phyloP scores from a whole-genome alignment of 2,797 vertebrate genomes.

The Tolypeutes matacus region DNA sequence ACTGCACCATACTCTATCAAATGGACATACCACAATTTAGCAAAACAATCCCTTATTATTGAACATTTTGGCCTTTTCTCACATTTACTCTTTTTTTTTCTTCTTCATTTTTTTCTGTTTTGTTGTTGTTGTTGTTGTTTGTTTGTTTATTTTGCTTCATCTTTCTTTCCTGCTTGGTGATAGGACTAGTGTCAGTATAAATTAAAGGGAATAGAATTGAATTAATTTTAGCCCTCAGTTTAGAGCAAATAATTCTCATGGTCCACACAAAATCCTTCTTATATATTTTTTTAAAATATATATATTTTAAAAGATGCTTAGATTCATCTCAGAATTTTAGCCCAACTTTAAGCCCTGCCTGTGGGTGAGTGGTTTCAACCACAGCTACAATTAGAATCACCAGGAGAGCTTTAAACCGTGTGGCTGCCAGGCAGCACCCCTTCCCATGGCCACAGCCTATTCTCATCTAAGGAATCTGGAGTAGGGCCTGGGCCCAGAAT shows the following conservation, averaged over 20 bases:
- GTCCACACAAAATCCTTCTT: too few relatives aligned
- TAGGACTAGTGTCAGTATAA: too few relatives aligned
- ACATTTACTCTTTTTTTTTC: too few relatives aligned
- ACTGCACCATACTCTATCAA: not conserved
- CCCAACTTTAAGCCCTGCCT: not conserved
- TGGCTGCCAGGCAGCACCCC: not conserved
- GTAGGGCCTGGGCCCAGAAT: not conserved
- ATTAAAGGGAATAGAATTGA: too few relatives aligned
- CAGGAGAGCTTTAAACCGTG: not conserved
- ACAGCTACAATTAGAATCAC: not conserved
- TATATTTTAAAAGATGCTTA: too few relatives aligned
- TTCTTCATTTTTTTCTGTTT: too few relatives aligned
- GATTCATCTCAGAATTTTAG: conserved; percentile 2
- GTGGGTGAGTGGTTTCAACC: not conserved
- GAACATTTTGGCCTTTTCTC: not conserved
- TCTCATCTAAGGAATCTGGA: not conserved
- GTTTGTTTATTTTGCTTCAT: too few relatives aligned
- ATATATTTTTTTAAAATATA: too few relatives aligned
- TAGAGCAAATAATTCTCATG: too few relatives aligned
- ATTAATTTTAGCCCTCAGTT: too few relatives aligned
- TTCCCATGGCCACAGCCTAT: not conserved
- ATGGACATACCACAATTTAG: not conserved
- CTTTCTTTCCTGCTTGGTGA: too few relatives aligned
- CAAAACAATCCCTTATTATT: not conserved
- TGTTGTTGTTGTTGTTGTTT: too few relatives aligned